Percentiles rank a stretch among this genome's conserved stretches.
Conservation (phyloP, 92 coral and sea anemone genomes). For the Nematostella vectensis region DNA sequence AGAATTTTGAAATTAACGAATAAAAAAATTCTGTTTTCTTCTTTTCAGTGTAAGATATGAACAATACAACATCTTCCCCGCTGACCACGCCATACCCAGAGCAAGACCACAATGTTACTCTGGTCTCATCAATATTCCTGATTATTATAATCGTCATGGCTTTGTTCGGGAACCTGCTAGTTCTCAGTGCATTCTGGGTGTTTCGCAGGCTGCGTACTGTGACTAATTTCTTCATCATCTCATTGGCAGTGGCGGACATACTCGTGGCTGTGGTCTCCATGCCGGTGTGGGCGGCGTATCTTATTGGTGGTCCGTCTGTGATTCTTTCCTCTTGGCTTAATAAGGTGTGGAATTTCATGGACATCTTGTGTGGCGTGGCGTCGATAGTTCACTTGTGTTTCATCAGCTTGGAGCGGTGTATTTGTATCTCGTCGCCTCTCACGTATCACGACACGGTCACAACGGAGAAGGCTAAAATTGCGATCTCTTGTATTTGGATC, state of each 20-base stretch:
- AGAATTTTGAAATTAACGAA: too few relatives aligned
- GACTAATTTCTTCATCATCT: constrained; percentile 73
- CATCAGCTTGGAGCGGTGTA: constrained; percentile 49
- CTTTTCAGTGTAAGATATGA: not conserved
- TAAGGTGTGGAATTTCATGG: constrained; percentile 66
- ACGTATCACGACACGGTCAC: constrained; percentile 63
- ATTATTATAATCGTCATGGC: constrained; percentile 71
- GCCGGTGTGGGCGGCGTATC: constrained; percentile 75
- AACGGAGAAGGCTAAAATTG: constrained; percentile 39
- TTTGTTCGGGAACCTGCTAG: constrained; percentile 55
- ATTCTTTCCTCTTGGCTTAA: constrained; percentile 36
- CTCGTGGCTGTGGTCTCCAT: constrained; percentile 67
- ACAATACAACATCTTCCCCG: not conserved
- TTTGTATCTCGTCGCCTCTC: constrained; percentile 58
- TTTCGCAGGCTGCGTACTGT: constrained; percentile 64
- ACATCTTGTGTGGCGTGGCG: constrained; percentile 56
- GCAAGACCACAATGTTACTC: constrained; percentile 12
- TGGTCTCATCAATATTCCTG: constrained; percentile 59
- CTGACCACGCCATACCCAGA: not conserved
- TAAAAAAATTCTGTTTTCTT: not conserved
- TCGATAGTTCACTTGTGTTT: constrained; percentile 50
- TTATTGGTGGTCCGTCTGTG: constrained; percentile 54
- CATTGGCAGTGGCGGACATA: constrained; percentile 72
- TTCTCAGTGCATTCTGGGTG: constrained; percentile 55
- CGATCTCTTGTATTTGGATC: constrained; percentile 60